Conservation (phyloP, 1,140 invertebrate species). For the Ptiloglossa arizonensis region DNA sequence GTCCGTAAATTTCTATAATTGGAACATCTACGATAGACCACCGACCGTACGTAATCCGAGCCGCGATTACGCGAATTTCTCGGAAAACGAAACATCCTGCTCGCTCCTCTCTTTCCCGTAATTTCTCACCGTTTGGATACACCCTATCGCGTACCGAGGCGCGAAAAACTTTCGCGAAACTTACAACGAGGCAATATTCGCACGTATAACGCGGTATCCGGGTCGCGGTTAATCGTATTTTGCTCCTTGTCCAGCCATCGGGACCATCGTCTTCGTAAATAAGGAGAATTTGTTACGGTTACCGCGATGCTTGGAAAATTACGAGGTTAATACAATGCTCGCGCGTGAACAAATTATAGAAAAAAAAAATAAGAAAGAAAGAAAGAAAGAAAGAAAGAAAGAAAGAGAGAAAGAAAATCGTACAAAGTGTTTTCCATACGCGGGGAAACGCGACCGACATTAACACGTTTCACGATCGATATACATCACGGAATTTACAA, state of each 20-base stretch:
- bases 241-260: not conserved
- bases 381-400: too few relatives aligned
- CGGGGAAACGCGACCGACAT: not conserved
- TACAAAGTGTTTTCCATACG: not conserved
- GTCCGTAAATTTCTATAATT: conserved; percentile 24
- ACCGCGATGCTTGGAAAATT: too few relatives aligned
- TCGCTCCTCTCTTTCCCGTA: too few relatives aligned
- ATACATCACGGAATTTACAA: conserved; percentile 27
- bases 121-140: not conserved
- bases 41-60: not conserved
- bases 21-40: not conserved
- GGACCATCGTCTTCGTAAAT: too few relatives aligned
- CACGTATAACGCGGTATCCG: not conserved
- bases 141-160: too few relatives aligned
- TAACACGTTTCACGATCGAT: conserved; percentile 22
- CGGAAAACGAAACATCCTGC: not conserved
- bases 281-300: too few relatives aligned
- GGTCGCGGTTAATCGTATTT: not conserved
- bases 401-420: not conserved
- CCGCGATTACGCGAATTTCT: too few relatives aligned
- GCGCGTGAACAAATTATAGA: too few relatives aligned
- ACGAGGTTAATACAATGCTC: too few relatives aligned
- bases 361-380: too few relatives aligned
- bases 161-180: not conserved
- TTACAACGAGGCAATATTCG: not conserved